Conservation (phyloP, 2,113 vertebrate species). For the Callorhinus ursinus region DNA sequence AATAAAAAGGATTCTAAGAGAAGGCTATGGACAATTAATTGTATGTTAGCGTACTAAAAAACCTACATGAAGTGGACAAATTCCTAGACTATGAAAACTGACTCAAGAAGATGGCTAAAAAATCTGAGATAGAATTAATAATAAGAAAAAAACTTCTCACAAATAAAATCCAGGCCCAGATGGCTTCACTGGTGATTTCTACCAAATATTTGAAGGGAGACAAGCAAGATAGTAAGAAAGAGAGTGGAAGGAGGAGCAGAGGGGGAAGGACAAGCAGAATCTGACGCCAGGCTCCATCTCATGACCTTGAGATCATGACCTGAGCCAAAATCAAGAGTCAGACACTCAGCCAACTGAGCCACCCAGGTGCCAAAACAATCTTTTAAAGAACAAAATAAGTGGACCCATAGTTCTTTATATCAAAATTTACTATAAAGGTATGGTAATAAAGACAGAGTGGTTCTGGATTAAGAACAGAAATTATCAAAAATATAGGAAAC, state of each 20-base stretch:
- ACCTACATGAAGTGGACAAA: not conserved
- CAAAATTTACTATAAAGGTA: not conserved
- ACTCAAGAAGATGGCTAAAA: not conserved
- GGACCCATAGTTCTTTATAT: not conserved
- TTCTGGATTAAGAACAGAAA: not conserved
- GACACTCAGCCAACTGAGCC: not conserved
- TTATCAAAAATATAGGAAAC: not conserved
- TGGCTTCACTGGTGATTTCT: not conserved
- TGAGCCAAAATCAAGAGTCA: not conserved
- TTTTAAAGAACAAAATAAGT: not conserved
- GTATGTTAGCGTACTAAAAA: not conserved
- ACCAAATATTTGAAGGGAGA: not conserved
- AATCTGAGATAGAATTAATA: not conserved
- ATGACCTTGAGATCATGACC: not conserved
- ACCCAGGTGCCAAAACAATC: not conserved
- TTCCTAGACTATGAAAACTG: not conserved
- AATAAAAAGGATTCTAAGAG: not conserved
- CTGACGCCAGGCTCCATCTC: not conserved
- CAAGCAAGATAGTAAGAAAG: not conserved
- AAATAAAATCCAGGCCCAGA: not conserved
- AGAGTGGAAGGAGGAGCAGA: not conserved
- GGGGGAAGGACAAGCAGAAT: not conserved
- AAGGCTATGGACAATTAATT: not conserved
- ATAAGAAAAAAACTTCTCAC: not conserved
- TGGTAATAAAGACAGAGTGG: not conserved